A percentile compares a stretch with the other conserved stretches of the same genome.
These are phyloP conservation scores for Galeruca laticollis DNA, from an alignment of 2,888 invertebrate genomes.

Conservation along the genomic window DNA sequence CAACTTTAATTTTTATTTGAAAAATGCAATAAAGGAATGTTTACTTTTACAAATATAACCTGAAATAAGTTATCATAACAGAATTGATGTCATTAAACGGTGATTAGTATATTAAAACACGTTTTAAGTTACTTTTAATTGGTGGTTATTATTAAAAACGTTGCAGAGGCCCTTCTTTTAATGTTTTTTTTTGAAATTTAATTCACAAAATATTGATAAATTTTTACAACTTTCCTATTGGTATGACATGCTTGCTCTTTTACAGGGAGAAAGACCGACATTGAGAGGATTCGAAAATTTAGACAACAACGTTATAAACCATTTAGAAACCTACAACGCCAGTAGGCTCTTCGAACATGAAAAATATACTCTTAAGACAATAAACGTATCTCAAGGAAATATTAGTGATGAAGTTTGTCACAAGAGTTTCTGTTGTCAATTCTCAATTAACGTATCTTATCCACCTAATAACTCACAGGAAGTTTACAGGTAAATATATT, in stretches of 20 bases:
- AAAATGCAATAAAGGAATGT: too few species aligned
- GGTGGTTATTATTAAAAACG: too few species aligned
- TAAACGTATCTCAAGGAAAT: conserved; percentile 43
- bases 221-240: too few species aligned
- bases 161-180: too few species aligned
- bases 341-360: conserved; percentile 43
- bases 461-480: conserved; percentile 43
- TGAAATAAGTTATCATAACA: too few species aligned
- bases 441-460: conserved; percentile 42
- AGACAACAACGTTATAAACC: conserved; percentile 20
- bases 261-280: background rate
- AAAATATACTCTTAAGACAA: conserved; percentile 43
- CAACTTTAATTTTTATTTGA: too few species aligned
- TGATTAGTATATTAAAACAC: too few species aligned
- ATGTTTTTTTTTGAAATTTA: too few species aligned
- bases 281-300: conserved; percentile 42
- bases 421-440: conserved; percentile 51
- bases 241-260: background rate
- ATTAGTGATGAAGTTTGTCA: conserved; percentile 48
- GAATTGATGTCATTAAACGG: too few species aligned
- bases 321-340: conserved; percentile 40
- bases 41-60: too few species aligned
- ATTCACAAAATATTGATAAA: too few species aligned
- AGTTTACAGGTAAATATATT: conserved; percentile 50
- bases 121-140: too few species aligned